A percentile compares a stretch with the other conserved stretches of the same genome.
phyloP scores from a whole-genome alignment of 2,797 vertebrate species.

The Smutsia temminckii region DNA sequence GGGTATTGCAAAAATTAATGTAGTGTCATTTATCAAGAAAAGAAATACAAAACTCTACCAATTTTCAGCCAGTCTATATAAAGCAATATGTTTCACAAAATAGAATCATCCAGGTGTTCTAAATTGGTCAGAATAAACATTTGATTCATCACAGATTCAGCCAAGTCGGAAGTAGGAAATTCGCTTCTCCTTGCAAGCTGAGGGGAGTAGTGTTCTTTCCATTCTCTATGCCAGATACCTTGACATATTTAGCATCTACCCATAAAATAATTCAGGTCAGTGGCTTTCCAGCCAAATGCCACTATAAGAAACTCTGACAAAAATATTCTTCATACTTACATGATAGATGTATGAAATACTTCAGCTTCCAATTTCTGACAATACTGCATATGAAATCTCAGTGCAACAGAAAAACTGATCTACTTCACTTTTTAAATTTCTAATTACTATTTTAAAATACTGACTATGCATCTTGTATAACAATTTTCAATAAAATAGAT shows the following conservation, averaged over 20 bases:
- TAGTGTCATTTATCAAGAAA: background rate
- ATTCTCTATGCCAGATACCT: background rate
- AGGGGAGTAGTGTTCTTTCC: background rate
- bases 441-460: background rate
- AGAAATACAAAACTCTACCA: slow-evolving; percentile 28
- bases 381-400: background rate
- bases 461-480: background rate
- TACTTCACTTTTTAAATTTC: background rate
- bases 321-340: background rate
- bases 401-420: background rate
- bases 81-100: background rate
- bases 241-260: background rate
- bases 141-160: background rate
- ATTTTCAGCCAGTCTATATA: background rate
- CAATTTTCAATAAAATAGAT: background rate
- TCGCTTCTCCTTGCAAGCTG: background rate
- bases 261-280: background rate
- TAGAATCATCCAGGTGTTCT: slow-evolving; percentile 50
- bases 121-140: slow-evolving; percentile 25
- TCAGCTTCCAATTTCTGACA: background rate
- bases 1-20: background rate
- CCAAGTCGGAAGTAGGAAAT: slow-evolving; percentile 3
- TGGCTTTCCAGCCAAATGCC: background rate
- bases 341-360: background rate
- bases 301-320: background rate